Conservation (phyloP, 2,888 invertebrate species). For the Dinocampus coccinellae region DNA sequence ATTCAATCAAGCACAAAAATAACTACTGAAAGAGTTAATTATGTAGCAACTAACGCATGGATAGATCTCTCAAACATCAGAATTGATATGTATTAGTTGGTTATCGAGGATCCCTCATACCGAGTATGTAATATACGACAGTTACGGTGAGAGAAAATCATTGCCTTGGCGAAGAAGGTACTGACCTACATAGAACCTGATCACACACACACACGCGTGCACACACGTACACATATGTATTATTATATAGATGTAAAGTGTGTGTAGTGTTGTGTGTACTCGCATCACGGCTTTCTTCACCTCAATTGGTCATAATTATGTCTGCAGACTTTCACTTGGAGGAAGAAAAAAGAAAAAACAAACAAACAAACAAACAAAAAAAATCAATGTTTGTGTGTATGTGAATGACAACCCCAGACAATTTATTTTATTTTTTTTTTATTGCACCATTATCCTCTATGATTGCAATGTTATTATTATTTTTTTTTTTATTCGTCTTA, state of each 20-base stretch:
- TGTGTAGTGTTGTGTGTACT: neutral
- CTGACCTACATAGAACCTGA: conserved; percentile 47
- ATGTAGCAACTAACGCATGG: neutral
- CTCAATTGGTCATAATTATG: conserved; percentile 22
- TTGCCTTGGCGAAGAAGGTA: conserved; percentile 31
- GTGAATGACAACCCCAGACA: conserved; percentile 3
- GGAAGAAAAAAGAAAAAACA: no score
- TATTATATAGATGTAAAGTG: neutral
- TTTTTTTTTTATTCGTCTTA: neutral
- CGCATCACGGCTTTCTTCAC: conserved; percentile 25
- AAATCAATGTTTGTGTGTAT: conserved; percentile 15
- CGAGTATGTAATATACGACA: conserved; percentile 6
- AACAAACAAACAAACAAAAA: no score
- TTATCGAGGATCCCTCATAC: neutral
- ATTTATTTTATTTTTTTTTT: conserved; percentile 2
- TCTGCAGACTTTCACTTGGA: conserved; percentile 25
- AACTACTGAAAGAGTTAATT: neutral
- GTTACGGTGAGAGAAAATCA: neutral
- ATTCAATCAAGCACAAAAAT: conserved; percentile 14
- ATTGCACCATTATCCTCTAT: neutral
- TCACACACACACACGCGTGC: conserved; percentile 30
- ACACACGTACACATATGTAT: conserved; percentile 5
- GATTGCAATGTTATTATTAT: neutral
- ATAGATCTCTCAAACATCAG: neutral
- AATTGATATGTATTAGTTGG: conserved; percentile 10